Conservation (phyloP, 1,140 invertebrate species). For the Saccostrea cuccullata region DNA sequence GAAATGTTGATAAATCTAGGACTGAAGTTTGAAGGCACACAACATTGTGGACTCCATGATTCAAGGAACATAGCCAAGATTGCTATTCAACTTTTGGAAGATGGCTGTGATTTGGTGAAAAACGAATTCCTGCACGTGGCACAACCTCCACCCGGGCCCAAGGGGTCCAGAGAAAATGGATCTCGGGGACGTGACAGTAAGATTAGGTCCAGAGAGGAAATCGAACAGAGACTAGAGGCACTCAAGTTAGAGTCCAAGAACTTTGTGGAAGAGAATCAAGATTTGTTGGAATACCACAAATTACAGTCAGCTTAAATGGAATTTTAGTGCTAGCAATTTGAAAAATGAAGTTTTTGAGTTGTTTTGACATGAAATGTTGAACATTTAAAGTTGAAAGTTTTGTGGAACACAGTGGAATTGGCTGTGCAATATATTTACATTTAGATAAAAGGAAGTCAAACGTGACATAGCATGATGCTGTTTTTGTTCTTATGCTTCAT, state of each 20-base stretch:
- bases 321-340: no score
- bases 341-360: no score
- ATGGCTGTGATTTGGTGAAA: conserved; percentile 79
- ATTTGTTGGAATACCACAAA: conserved; percentile 63
- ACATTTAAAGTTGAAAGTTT: no score
- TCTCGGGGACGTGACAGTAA: not conserved
- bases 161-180: not conserved
- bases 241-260: conserved; percentile 5
- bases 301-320: conserved; percentile 48
- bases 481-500: no score
- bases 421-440: no score
- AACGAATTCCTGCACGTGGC: conserved; percentile 77
- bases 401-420: no score
- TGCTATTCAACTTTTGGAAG: conserved; percentile 79
- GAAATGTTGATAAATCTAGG: conserved; percentile 81
- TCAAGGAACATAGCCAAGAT: conserved; percentile 83
- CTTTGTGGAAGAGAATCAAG: conserved; percentile 43
- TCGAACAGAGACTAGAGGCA: conserved; percentile 11
- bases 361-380: no score
- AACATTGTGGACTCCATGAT: conserved; percentile 83
- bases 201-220: not conserved
- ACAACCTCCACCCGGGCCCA: no score
- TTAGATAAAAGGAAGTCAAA: no score
- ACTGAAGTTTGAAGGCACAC: conserved; percentile 81
- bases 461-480: no score